Evolutionary conservation across 1,140 invertebrate species (phyloP), one percentile per base, ranked within the genome.

Genomic region (Drosophila athabasca): DNA sequence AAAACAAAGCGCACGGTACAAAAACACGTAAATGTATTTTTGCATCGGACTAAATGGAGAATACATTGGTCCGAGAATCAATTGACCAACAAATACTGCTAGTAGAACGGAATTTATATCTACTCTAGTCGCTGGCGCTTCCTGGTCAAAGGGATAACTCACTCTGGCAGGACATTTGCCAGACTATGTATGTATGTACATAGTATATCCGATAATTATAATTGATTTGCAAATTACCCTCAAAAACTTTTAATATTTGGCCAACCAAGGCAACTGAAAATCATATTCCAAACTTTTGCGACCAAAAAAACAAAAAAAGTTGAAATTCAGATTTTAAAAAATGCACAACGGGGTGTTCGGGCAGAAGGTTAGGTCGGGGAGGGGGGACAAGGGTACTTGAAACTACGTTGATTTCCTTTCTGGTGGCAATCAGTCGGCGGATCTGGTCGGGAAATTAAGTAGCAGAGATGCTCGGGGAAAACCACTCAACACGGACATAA

Each of bases 401-500:
- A 13, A 6, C 17, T 17, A 11, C n/a, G 13, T 9, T 8, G n/a
- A 39, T 13, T 35, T 49, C 24, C 31, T 69, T 22, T 52, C 17
- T 51, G 13, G 6, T 31, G 31, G 7, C 45, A 74, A 78, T 64
- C 64, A 69, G 59, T 61, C 62, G 43, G 66, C 62, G 43, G 66
- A 55, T 52, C 31, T 58, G 51, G 46, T 13, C 19, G 43, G 59
- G 39, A 59, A 60, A 68, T 67, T 57, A 72, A 78, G 57, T 62
- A 71, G 51, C 22, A 31, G 43, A 15, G 46, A 69, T 53, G 65
- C 55, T 76, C 29, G 62, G 58, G 68, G 66, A 51, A 70, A 65
- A 73, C 67, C 78, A 75, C 70, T 83, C 70, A 83, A 70, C 79
- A 61, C 51, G 62, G 66, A 83, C 60, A 79, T 72, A 84, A 83